These are phyloP conservation scores for Neotoxoptera formosana DNA, from an alignment of 1,140 invertebrate genomes.

Conservation along the genomic window DNA sequence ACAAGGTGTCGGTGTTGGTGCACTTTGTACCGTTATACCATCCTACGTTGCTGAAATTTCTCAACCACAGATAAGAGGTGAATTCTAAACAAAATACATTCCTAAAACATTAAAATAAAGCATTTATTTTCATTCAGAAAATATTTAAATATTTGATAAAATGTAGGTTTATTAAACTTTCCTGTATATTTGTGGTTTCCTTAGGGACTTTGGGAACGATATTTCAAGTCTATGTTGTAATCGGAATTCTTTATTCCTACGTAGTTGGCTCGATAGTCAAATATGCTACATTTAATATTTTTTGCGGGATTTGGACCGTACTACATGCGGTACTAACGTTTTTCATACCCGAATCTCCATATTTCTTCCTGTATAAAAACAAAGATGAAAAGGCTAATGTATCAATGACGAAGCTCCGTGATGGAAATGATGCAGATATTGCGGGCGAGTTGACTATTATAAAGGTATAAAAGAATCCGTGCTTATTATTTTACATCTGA, in stretches of 20 bases:
- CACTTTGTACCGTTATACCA: conserved; percentile 82
- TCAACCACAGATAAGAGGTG: conserved; percentile 78
- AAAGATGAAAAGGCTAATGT: conserved; percentile 52
- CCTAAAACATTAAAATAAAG: background rate
- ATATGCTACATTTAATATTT: conserved; percentile 72
- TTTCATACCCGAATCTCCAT: conserved; percentile 84
- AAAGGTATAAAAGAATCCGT: background rate
- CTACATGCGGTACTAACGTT: conserved; percentile 72
- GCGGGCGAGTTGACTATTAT: background rate
- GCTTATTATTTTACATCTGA: background rate
- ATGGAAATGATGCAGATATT: background rate
- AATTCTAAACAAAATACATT: background rate
- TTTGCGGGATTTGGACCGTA: conserved; percentile 73
- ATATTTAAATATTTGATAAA: background rate
- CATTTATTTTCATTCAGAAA: background rate
- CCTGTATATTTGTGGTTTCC: too few species aligned
- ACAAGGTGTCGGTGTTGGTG: conserved; percentile 76
- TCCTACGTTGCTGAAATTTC: conserved; percentile 89
- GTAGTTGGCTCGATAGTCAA: conserved; percentile 72
- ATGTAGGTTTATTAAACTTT: background rate
- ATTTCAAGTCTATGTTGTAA: conserved; percentile 81
- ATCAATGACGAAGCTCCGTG: background rate
- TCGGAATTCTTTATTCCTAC: conserved; percentile 82
- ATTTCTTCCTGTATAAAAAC: conserved; percentile 70
- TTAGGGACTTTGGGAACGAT: conserved; percentile 79